Evolutionary conservation across 2,888 invertebrate species (phyloP).

Genomic region (Zonitis immaculata): DNA sequence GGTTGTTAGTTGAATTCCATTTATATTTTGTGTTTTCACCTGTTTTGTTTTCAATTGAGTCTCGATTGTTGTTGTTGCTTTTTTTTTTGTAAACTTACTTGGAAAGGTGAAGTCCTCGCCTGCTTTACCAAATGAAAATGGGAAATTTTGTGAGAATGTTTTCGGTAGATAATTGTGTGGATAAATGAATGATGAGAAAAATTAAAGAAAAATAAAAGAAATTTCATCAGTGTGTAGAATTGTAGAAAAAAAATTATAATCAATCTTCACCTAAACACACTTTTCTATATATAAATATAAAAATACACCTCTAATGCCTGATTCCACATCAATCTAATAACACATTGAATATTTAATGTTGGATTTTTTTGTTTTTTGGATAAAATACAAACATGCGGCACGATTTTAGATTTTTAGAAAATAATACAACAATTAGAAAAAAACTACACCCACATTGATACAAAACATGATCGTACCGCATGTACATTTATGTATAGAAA

Average conservation of each 20-base stretch:
- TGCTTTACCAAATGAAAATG: conserved; percentile 41
- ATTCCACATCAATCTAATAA: conserved; percentile 33
- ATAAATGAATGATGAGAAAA: conserved; percentile 8
- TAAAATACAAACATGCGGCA: neutral
- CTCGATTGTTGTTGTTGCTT: conserved; percentile 9
- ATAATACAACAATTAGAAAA: neutral
- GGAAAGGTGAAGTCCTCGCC: conserved; percentile 45
- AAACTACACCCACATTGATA: neutral
- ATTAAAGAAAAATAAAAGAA: conserved; percentile 1
- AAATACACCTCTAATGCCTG: conserved; percentile 32
- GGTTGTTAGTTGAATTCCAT: neutral
- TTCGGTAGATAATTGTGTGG: conserved; percentile 11
- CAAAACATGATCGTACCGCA: neutral
- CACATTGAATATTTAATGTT: conserved; percentile 19
- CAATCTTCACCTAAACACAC: conserved; percentile 22
- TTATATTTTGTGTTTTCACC: neutral
- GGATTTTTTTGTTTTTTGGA: neutral
- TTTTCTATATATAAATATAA: conserved; percentile 25
- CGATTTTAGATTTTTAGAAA: neutral
- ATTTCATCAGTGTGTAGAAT: conserved; percentile 3
- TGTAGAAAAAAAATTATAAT: conserved; percentile 15
- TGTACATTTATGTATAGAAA: neutral
- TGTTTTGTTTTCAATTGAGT: no score
- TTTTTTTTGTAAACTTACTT: conserved; percentile 39
- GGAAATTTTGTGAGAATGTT: conserved; percentile 26